These are phyloP conservation scores for Oryzias curvinotus DNA, from an alignment of 2,113 vertebrate genomes.

Conservation along the genomic window DNA sequence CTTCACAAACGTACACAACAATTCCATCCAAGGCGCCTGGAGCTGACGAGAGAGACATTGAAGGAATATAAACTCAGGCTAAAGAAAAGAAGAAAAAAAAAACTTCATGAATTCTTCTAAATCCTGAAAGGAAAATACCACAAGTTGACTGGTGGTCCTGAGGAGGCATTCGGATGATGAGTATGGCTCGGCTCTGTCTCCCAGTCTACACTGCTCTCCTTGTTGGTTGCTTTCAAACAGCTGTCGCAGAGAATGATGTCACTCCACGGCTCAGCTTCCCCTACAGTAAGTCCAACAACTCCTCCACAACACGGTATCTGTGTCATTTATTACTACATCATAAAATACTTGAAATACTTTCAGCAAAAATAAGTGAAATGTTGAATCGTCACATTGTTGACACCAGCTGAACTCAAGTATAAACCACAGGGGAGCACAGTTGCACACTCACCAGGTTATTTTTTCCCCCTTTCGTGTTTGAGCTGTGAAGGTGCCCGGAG, in stretches of 20 bases:
- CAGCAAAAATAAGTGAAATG: background rate
- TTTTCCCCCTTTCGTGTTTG: slow-evolving; percentile 14
- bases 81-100: slow-evolving; percentile 39
- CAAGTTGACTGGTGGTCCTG: slow-evolving; percentile 40
- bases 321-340: background rate
- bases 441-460: slow-evolving; percentile 7
- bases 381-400: background rate
- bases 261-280: slow-evolving; percentile 78
- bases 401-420: background rate
- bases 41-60: slow-evolving; percentile 8
- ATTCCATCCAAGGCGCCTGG: slow-evolving; percentile 32
- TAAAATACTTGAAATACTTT: too few species aligned
- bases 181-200: slow-evolving; percentile 57
- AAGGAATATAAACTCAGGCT: background rate
- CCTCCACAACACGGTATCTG: background rate
- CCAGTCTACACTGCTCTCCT: slow-evolving; percentile 50
- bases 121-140: slow-evolving; percentile 60
- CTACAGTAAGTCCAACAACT: slow-evolving; percentile 73
- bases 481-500: slow-evolving; percentile 23
- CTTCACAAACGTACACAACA: slow-evolving; percentile 18
- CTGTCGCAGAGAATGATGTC: slow-evolving; percentile 67
- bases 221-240: slow-evolving; percentile 40
- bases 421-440: background rate
- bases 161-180: slow-evolving; percentile 59
- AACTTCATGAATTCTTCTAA: slow-evolving; percentile 67